Percentiles rank a stretch among this genome's conserved stretches.
These are phyloP conservation scores for Hartigia nigra DNA, from an alignment of 2,888 invertebrate species.

Conservation along the genomic window DNA sequence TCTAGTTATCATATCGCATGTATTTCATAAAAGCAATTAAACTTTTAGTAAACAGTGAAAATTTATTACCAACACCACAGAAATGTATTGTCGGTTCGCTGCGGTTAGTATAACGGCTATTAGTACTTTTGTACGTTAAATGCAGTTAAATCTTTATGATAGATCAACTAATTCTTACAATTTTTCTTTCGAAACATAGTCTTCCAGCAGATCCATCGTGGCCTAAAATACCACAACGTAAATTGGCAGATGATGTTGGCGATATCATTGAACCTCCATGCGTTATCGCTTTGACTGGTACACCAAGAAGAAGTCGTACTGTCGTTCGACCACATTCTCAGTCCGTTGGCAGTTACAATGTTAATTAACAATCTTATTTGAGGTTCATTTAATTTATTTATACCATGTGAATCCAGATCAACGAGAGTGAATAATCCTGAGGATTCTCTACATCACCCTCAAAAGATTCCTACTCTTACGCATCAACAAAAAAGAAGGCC, in stretches of 20 bases:
- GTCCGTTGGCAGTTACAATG: constrained; percentile 33
- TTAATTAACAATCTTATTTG: not conserved
- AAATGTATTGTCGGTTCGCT: constrained; percentile 49
- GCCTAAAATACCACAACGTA: constrained; percentile 60
- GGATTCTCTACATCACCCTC: constrained; percentile 2
- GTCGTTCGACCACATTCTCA: constrained; percentile 40
- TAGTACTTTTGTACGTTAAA: not conserved
- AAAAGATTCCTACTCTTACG: constrained; percentile 10
- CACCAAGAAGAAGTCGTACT: constrained; percentile 49
- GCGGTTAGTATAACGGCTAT: constrained; percentile 37
- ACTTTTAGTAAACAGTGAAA: constrained; percentile 53
- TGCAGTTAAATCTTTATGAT: not conserved
- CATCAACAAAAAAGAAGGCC: constrained; percentile 38
- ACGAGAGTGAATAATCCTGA: constrained; percentile 2
- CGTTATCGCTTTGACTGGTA: constrained; percentile 47
- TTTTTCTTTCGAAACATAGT: constrained; percentile 30
- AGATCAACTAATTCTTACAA: not conserved
- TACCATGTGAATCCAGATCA: not conserved
- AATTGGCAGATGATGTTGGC: constrained; percentile 39
- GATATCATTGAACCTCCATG: constrained; percentile 50
- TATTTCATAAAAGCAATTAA: not conserved
- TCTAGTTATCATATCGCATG: not conserved
- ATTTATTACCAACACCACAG: constrained; percentile 42
- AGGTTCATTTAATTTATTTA: not conserved
- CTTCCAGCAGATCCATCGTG: constrained; percentile 59